Evolutionary conservation across 2,888 invertebrate species (phyloP), one percentile per base, ranked within the genome.

Genomic region (Synanthedon andrenaeformis): DNA sequence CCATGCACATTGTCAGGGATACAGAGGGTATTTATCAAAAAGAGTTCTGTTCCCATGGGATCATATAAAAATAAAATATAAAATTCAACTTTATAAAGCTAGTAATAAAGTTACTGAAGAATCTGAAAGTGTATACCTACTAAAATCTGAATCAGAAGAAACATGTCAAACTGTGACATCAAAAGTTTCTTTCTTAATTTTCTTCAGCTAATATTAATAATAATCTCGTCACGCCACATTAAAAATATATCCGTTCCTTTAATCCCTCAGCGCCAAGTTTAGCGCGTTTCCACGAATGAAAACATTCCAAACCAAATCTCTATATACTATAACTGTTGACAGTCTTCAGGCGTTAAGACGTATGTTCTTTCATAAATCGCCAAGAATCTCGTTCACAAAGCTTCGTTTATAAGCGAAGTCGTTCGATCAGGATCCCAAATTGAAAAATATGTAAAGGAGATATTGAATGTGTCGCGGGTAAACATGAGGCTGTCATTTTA

Each of bases 361-460:
- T 60, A 65, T 64, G 62, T 66, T 62, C 58, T 59, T 59, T 62
- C 53, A 60, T 59, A 58, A 57, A 56, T 53, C 60, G 55, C 57
- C 62, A 66, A 65, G 70, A 69, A 71, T 72, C 67, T 71, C 67
- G 13, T 61, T 56, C 56, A 58, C 64, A 67, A 69, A 71, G 67
- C 68, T 67, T 70, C 74, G 74, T 78, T 74, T 76, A 76, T 70
- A 72, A 66, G 59, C 60, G 57, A 61, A 64, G 65, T 62, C 66
- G 67, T 69, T 69, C 71, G 67, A 74, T 72, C 67, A 66, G 67
- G 73, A 63, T 63, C 61, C 65, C 72, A 80, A 78, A 82, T 82
- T 81, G 82, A 81, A 74, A 82, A 82, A 79, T 81, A 81, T 81
- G 79, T 79, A 77, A 80, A 81, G 76, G 76, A 72, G 70, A 76